These are phyloP conservation scores for Calameuta filiformis DNA, from an alignment of 2,888 invertebrate species.

Conservation along the genomic window DNA sequence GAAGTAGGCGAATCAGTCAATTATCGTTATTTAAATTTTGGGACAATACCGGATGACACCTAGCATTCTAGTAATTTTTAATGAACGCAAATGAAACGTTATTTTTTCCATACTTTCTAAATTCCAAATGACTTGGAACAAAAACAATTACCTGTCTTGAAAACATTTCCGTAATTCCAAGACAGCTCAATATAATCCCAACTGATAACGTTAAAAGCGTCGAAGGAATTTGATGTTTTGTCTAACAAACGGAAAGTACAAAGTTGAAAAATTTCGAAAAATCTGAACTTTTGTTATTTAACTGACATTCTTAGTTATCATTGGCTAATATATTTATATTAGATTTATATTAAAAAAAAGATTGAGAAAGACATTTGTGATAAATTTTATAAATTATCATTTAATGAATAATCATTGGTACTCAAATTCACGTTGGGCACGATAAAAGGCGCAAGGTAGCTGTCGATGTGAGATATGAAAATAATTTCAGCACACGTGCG, in stretches of 20 bases:
- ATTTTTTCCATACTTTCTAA: conserved; percentile 11
- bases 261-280: background rate
- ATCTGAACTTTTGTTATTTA: background rate
- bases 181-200: background rate
- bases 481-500: too few relatives aligned
- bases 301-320: background rate
- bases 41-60: background rate
- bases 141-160: conserved; percentile 13
- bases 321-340: background rate
- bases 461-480: too few relatives aligned
- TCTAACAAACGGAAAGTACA: background rate
- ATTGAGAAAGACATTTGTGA: background rate
- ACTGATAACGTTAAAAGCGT: background rate
- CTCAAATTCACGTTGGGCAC: background rate
- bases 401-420: background rate
- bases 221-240: background rate
- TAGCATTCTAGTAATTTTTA: background rate
- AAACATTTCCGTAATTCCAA: conserved; percentile 9
- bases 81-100: background rate
- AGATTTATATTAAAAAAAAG: too few relatives aligned
- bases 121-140: background rate
- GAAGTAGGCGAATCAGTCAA: background rate
- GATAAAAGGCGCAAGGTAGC: too few relatives aligned
- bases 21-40: background rate
- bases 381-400: background rate